Conservation (phyloP, 2,113 vertebrate genomes). For the Cromileptes altivelis region DNA sequence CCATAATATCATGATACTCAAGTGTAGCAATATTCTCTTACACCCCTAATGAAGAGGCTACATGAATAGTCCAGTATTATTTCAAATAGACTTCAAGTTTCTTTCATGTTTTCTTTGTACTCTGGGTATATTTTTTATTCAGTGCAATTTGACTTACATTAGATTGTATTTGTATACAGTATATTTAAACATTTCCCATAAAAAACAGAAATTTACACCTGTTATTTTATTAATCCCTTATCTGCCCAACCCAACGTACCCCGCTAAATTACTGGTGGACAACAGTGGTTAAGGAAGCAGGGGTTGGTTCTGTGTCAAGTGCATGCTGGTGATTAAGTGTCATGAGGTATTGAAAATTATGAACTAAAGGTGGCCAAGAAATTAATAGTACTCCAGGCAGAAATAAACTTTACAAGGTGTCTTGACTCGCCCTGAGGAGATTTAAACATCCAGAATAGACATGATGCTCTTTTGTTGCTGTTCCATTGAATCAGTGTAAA, state of each 20-base stretch:
- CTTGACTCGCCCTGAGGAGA: neutral
- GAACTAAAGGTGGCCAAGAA: neutral
- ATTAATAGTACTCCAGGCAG: neutral
- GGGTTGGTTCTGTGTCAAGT: neutral
- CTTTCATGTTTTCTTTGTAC: neutral
- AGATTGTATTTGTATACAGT: neutral
- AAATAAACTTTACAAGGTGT: constrained; percentile 4
- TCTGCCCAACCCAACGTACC: neutral
- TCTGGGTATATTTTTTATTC: neutral
- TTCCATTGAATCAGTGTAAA: neutral
- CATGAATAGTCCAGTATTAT: too few species aligned
- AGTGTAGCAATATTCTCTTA: too few species aligned
- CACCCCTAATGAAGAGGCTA: too few species aligned
- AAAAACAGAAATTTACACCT: neutral
- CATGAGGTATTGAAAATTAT: neutral
- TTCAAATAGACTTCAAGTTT: neutral
- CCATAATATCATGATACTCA: too few species aligned
- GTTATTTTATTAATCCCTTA: neutral
- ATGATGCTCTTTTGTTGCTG: neutral
- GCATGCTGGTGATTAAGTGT: neutral
- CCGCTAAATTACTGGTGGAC: neutral
- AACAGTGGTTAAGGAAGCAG: neutral
- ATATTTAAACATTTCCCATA: neutral
- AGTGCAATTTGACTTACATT: neutral
- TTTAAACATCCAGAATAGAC: neutral